Evolutionary conservation across 2,113 vertebrate species (phyloP), one percentile per base, ranked within the genome.

Genomic region (Syngnathus floridae): DNA sequence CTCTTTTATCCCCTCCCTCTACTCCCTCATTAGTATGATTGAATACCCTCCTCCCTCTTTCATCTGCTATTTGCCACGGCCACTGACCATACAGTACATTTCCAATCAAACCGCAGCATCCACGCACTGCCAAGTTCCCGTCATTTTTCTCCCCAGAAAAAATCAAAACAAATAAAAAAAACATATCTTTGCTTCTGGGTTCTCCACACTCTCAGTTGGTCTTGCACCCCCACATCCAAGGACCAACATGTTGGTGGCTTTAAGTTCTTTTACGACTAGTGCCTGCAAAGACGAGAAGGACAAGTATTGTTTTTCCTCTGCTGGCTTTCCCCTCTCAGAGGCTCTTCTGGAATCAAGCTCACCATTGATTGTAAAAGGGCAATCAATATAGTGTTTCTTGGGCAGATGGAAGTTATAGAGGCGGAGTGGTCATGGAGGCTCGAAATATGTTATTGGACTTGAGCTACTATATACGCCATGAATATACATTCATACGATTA

Each of bases 1-100:
- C 55, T 43, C 77, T 75, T 79, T 72, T 77, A 74, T 74, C 71
- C 35, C 61, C 31, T 16, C n/a, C 62, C 72, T 19, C 64, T 57
- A 73, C 58, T 71, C 31, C 45, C 78, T 79, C 83, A 86, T 86
- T 87, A 88, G 82, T 85, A 79, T 88, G 84, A 85, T 83, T 85
- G 83, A 86, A 82, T 77, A 51, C 59, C 74, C 74, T 81, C 79
- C 76, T 65, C 80, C 76, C 43, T 61, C 57, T 63, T 71, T 80
- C 48, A 66, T 75, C 76, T 81, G 80, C 77, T 86, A 74, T 86
- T 82, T 85, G 81, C 82, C 80, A 83, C 80, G 84, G 81, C 85
- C 87, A 84, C 70, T 73, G 83, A 82, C 61, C 79, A 83, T 12
- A 71, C 73, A 76, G 82, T 14, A 71, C 73, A 76, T 77, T 75